Conservation (phyloP, 2,888 invertebrate species). For the Lasius platythorax region DNA sequence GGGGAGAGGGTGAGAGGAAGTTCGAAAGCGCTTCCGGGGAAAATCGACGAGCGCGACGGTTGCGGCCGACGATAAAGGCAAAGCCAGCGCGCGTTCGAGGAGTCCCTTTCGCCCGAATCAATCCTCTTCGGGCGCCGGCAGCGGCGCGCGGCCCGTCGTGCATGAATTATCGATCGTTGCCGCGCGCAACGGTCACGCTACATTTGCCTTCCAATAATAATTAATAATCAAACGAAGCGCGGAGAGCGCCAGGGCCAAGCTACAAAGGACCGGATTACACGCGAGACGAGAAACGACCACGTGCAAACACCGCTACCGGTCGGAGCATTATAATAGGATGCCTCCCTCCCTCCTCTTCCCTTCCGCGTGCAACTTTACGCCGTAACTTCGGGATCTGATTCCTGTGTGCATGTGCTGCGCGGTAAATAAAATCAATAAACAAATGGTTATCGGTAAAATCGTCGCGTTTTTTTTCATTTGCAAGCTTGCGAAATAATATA, state of each 20-base stretch:
- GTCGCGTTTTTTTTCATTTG: not conserved
- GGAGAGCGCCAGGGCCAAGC: conserved; percentile 58
- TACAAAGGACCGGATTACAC: conserved; percentile 73
- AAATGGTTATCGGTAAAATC: not conserved
- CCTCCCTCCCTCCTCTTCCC: not conserved
- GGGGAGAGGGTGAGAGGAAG: not conserved
- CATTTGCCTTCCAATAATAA: conserved; percentile 77
- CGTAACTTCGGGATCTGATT: conserved; percentile 21
- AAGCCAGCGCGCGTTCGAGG: not conserved
- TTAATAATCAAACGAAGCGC: conserved; percentile 76
- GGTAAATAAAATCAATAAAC: not conserved
- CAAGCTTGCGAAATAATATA: not conserved
- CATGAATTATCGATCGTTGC: conserved; percentile 78
- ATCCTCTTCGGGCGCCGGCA: conserved; percentile 64
- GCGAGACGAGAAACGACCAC: conserved; percentile 67
- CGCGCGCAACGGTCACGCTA: conserved; percentile 62
- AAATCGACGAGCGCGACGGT: conserved; percentile 39
- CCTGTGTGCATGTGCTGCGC: not conserved
- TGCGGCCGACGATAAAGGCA: conserved; percentile 34
- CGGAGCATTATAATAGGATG: conserved; percentile 20
- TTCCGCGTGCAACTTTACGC: not conserved
- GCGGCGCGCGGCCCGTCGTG: conserved; percentile 72
- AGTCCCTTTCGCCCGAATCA: conserved; percentile 68
- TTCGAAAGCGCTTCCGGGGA: conserved; percentile 42
- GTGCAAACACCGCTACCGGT: conserved; percentile 10